Conservation (phyloP, 2,113 vertebrate genomes). For the Eulacestoma nigropectus region DNA sequence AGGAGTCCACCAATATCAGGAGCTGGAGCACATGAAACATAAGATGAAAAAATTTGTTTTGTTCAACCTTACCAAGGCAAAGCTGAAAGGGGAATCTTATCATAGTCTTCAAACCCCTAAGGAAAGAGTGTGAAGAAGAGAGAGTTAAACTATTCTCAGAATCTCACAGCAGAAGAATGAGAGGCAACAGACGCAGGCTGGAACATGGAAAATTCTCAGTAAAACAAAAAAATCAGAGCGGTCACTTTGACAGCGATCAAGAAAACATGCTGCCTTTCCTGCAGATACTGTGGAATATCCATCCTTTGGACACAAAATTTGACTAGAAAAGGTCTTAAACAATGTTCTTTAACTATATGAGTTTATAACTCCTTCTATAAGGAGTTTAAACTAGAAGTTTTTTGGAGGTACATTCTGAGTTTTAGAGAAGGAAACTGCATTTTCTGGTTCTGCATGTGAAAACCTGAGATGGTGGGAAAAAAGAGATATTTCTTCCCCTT, state of each 20-base stretch:
- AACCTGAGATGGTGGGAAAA: neutral
- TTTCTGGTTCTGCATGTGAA: neutral
- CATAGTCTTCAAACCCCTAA: neutral
- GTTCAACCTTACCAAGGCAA: neutral
- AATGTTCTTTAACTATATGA: neutral
- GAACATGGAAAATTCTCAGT: neutral
- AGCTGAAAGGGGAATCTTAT: neutral
- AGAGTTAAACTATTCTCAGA: neutral
- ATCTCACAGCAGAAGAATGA: neutral
- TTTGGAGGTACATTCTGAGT: neutral
- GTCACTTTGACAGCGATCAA: neutral
- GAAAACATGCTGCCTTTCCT: neutral
- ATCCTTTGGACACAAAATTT: neutral
- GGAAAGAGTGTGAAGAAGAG: neutral
- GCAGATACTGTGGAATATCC: neutral
- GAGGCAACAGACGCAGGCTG: neutral
- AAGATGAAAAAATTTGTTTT: neutral
- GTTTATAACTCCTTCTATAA: neutral
- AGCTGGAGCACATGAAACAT: neutral
- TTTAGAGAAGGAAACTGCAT: neutral
- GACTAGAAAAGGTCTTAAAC: neutral
- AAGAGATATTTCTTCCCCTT: neutral
- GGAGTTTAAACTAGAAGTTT: neutral
- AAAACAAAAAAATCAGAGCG: neutral
- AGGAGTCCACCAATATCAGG: neutral